A percentile compares a stretch with the other conserved stretches of the same genome.
These are phyloP conservation scores for Pomatostomus ruficeps DNA, from an alignment of 2,113 vertebrate species.

Conservation along the genomic window DNA sequence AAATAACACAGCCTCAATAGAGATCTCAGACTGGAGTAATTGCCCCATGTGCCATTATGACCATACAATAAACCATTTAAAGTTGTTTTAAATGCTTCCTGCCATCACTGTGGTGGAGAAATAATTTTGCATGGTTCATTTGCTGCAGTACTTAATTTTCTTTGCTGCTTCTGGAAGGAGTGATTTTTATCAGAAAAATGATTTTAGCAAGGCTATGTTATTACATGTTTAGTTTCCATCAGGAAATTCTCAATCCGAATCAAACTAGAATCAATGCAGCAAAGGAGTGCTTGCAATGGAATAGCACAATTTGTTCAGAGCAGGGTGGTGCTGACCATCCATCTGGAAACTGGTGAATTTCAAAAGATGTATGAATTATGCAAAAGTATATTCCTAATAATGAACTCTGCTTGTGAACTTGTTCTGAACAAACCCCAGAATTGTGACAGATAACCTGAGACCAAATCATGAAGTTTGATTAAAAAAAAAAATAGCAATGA, in stretches of 20 bases:
- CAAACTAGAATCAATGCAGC: neutral
- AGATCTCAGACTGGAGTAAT: neutral
- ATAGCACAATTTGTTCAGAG: neutral
- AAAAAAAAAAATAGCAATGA: neutral
- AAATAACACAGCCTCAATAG: neutral
- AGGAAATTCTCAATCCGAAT: neutral
- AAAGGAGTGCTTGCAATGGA: neutral
- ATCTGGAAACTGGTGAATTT: neutral
- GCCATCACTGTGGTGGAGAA: neutral
- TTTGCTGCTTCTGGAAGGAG: neutral
- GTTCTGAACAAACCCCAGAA: neutral
- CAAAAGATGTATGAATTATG: neutral
- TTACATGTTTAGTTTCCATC: neutral
- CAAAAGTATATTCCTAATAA: neutral
- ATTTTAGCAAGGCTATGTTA: neutral
- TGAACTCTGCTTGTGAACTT: neutral
- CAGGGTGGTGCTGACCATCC: neutral
- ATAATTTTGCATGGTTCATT: slow-evolving; percentile 42
- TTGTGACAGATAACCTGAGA: neutral
- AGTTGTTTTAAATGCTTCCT: neutral
- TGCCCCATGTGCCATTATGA: neutral
- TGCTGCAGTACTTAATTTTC: slow-evolving; percentile 15
- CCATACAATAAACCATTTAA: neutral
- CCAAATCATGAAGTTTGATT: neutral
- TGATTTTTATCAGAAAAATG: neutral